phyloP scores from a whole-genome alignment of 2,797 vertebrate species.

The Rhynchotus rufescens region DNA sequence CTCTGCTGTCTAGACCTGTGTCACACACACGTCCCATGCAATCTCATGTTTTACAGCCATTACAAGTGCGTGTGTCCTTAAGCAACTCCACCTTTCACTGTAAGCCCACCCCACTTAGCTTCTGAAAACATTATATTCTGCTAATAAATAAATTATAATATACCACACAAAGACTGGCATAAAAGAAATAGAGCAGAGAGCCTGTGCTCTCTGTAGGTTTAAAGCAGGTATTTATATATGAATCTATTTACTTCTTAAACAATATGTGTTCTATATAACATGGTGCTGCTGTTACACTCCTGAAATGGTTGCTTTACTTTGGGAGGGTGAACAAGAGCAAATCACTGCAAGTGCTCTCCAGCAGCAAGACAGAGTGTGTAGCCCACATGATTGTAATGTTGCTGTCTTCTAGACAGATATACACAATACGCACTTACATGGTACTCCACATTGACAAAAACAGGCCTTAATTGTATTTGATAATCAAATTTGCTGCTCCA shows the following conservation, averaged over 20 bases:
- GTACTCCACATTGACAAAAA: background rate
- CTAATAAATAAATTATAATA: background rate
- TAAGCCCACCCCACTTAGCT: background rate
- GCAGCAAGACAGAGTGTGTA: background rate
- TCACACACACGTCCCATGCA: fast-evolving
- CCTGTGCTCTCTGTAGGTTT: background rate
- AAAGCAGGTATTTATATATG: background rate
- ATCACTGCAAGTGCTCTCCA: background rate
- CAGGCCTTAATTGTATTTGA: conserved; percentile 22
- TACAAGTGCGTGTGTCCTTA: background rate
- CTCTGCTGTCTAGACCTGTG: background rate
- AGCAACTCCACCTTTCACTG: background rate
- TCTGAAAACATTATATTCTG: background rate
- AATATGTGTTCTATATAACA: background rate
- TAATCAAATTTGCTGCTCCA: conserved; percentile 32
- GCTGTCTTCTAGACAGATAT: conserved; percentile 23
- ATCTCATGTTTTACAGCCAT: background rate
- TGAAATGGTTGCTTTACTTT: background rate
- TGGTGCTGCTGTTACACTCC: background rate
- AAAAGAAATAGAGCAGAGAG: background rate
- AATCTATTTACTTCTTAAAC: background rate
- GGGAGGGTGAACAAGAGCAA: background rate
- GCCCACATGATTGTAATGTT: background rate
- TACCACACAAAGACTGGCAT: background rate
- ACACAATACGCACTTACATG: conserved; percentile 1